Percentiles rank a stretch among this genome's conserved stretches.
These are phyloP conservation scores for Chaenogobius annularis DNA, from an alignment of 2,113 vertebrate genomes.

Conservation along the genomic window DNA sequence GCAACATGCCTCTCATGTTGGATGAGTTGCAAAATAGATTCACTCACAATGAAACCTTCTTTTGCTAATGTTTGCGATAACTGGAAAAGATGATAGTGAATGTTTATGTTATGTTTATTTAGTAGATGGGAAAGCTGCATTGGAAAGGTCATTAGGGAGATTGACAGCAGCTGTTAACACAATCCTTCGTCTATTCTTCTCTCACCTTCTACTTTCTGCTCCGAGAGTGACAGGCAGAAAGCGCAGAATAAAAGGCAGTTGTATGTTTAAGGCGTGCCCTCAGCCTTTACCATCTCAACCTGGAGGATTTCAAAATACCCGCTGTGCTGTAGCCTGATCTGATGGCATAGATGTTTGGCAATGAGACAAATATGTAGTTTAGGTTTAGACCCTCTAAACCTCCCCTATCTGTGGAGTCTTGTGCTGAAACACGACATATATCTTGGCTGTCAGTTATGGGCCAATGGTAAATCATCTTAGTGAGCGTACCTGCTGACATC, in stretches of 20 bases:
- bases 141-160: conserved; percentile 45
- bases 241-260: conserved; percentile 47
- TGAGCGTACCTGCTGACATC: conserved; percentile 35
- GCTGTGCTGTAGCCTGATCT: neutral
- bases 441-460: conserved; percentile 42
- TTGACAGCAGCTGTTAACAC: conserved; percentile 59
- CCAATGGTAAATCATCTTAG: conserved; percentile 44
- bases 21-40: too few species aligned
- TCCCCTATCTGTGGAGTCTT: conserved; percentile 50
- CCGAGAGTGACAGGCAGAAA: conserved; percentile 39
- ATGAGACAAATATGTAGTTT: conserved; percentile 40
- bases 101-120: too few species aligned
- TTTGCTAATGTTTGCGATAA: too few species aligned
- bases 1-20: too few species aligned
- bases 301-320: conserved; percentile 17
- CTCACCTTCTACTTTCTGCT: conserved; percentile 26
- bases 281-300: neutral
- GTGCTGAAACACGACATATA: conserved; percentile 30
- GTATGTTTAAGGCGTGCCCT: conserved; percentile 23
- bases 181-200: conserved; percentile 8
- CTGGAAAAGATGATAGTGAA: too few species aligned
- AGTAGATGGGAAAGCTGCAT: conserved; percentile 50
- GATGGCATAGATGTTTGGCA: conserved; percentile 27
- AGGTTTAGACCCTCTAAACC: conserved; percentile 23
- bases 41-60: too few species aligned